These are phyloP conservation scores for Scolopax rusticola DNA, from an alignment of 2,797 vertebrate genomes.

Conservation along the genomic window DNA sequence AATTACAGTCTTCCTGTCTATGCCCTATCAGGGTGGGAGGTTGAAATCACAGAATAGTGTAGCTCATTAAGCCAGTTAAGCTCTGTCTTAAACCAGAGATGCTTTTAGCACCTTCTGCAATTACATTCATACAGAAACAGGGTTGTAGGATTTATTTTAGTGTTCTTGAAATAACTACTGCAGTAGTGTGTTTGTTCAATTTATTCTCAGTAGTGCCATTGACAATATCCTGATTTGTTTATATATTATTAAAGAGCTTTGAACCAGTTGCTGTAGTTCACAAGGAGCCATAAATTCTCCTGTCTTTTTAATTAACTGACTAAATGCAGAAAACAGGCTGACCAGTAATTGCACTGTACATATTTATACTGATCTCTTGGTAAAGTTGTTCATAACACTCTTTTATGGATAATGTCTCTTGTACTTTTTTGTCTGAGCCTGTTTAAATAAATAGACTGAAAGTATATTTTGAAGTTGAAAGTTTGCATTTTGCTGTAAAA, in stretches of 20 bases:
- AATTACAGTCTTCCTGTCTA: background rate
- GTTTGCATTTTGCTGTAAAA: constrained; percentile 29
- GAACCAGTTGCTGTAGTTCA: background rate
- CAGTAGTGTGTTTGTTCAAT: background rate
- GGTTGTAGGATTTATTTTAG: background rate
- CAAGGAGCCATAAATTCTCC: background rate
- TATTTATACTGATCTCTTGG: constrained; percentile 2
- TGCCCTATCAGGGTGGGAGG: background rate
- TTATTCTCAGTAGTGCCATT: constrained; percentile 2
- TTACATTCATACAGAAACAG: constrained; percentile 11
- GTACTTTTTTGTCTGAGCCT: background rate
- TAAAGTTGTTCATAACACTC: background rate
- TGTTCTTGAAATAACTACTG: constrained; percentile 38
- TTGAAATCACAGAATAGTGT: constrained; percentile 8
- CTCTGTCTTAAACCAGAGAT: constrained; percentile 34
- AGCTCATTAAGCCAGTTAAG: constrained; percentile 30
- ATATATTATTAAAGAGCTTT: constrained; percentile 10
- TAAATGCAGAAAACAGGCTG: background rate
- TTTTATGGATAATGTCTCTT: background rate
- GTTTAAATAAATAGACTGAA: background rate
- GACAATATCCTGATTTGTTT: background rate
- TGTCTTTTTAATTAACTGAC: constrained; percentile 26
- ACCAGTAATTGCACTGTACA: background rate
- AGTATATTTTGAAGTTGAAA: constrained; percentile 8
- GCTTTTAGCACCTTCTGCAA: constrained; percentile 12